Percentiles rank a stretch among this genome's conserved stretches.
These are phyloP conservation scores for Acleris laterana DNA, from an alignment of 2,888 invertebrate species.

Conservation along the genomic window DNA sequence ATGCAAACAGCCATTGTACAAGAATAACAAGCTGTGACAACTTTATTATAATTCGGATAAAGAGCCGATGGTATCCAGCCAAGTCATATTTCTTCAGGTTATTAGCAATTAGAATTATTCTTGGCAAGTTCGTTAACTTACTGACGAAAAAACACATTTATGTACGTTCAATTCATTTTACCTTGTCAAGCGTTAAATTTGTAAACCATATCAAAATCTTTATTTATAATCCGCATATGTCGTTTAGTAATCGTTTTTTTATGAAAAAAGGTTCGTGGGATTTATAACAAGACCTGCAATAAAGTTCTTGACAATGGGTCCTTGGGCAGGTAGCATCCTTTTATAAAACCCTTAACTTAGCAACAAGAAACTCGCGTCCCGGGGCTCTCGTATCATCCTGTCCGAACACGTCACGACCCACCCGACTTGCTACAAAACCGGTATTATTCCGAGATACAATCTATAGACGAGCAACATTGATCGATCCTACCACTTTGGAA, in stretches of 20 bases:
- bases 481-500: too few relatives aligned
- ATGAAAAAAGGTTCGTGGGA: slow-evolving; percentile 7
- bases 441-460: slow-evolving; percentile 23
- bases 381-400: slow-evolving; percentile 38
- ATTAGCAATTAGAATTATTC: slow-evolving; percentile 17
- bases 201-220: slow-evolving; percentile 15
- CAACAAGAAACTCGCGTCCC: slow-evolving; percentile 40
- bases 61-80: slow-evolving; percentile 7
- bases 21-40: slow-evolving; percentile 38
- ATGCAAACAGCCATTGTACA: slow-evolving; percentile 41
- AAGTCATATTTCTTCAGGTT: slow-evolving; percentile 13
- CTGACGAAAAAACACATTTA: not conserved
- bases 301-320: slow-evolving; percentile 21
- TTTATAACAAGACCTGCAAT: slow-evolving; percentile 35
- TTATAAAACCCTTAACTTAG: slow-evolving; percentile 27
- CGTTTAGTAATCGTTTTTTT: slow-evolving; percentile 15
- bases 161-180: slow-evolving; percentile 18
- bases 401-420: slow-evolving; percentile 50
- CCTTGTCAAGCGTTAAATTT: slow-evolving; percentile 2
- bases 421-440: slow-evolving; percentile 40
- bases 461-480: not conserved
- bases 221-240: slow-evolving; percentile 28
- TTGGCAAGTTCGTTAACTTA: slow-evolving; percentile 25
- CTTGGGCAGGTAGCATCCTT: slow-evolving; percentile 35
- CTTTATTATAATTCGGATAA: slow-evolving; percentile 9